Percentiles rank a stretch among this genome's conserved stretches.
phyloP scores from a whole-genome alignment of 2,113 vertebrate genomes.

The Symphodus melops region DNA sequence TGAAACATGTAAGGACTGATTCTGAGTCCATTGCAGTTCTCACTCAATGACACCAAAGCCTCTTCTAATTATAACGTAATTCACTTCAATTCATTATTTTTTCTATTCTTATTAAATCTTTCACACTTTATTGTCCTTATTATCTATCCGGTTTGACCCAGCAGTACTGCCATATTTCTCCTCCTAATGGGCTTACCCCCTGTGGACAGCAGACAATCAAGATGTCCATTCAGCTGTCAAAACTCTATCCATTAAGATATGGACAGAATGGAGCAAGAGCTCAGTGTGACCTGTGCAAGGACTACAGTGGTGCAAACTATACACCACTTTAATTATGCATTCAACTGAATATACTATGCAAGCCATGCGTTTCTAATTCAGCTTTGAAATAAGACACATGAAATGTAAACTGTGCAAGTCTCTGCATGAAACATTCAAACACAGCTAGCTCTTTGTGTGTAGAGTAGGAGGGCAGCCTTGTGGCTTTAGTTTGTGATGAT shows the following conservation, averaged over 20 bases:
- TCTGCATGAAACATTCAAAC: neutral
- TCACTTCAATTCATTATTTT: conserved; percentile 65
- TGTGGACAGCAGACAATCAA: conserved; percentile 69
- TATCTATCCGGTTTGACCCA: conserved; percentile 64
- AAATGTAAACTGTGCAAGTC: neutral
- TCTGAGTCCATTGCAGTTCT: conserved; percentile 17
- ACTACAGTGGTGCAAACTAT: conserved; percentile 40
- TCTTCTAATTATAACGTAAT: conserved; percentile 53
- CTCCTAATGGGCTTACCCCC: conserved; percentile 68
- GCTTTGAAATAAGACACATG: conserved; percentile 1
- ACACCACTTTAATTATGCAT: conserved; percentile 36
- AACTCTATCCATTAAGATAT: conserved; percentile 55
- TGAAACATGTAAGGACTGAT: conserved; percentile 10
- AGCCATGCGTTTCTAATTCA: neutral
- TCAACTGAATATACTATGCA: conserved; percentile 13
- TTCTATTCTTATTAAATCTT: conserved; percentile 63
- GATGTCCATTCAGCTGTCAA: conserved; percentile 72
- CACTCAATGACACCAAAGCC: conserved; percentile 20
- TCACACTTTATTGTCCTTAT: conserved; percentile 67
- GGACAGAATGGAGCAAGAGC: conserved; percentile 45
- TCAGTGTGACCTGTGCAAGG: conserved; percentile 62
- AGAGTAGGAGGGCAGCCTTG: no score
- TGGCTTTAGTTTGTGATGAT: neutral
- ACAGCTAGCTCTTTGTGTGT: no score
- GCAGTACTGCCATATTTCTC: conserved; percentile 64